These are phyloP conservation scores for Homarus gammarus DNA, from an alignment of 2,888 invertebrate species.

Conservation along the genomic window DNA sequence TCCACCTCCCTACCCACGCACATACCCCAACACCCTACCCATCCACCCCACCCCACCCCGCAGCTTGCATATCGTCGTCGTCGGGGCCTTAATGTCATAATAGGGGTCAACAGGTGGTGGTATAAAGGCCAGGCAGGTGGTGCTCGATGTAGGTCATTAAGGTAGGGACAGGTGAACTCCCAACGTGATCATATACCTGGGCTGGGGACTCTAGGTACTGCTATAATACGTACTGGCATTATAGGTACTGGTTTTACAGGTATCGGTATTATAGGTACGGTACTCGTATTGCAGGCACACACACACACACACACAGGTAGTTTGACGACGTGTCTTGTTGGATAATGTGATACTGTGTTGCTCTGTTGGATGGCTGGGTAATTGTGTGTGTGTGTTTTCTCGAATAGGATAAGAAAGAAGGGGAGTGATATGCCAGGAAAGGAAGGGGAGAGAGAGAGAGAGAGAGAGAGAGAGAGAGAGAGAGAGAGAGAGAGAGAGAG, in stretches of 20 bases:
- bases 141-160: slow-evolving; percentile 39
- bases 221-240: too few relatives aligned
- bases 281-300: too few relatives aligned
- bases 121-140: slow-evolving; percentile 44
- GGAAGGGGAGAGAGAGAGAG: slow-evolving; percentile 5
- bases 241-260: too few relatives aligned
- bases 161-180: slow-evolving; percentile 31
- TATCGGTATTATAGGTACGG: too few relatives aligned
- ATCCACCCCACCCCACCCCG: neutral
- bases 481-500: neutral
- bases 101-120: slow-evolving; percentile 40
- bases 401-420: neutral
- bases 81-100: neutral
- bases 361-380: too few relatives aligned
- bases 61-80: neutral
- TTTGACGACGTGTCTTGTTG: too few relatives aligned
- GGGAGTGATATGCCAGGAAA: neutral
- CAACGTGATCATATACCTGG: slow-evolving; percentile 12
- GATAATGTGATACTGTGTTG: too few relatives aligned
- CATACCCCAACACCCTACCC: too few relatives aligned
- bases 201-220: neutral
- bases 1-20: neutral
- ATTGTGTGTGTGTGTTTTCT: too few relatives aligned
- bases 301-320: too few relatives aligned
- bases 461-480: slow-evolving; percentile 6